phyloP scores from a whole-genome alignment of 53 echinoderm and acorn worm species.

The Arbacia lixula region DNA sequence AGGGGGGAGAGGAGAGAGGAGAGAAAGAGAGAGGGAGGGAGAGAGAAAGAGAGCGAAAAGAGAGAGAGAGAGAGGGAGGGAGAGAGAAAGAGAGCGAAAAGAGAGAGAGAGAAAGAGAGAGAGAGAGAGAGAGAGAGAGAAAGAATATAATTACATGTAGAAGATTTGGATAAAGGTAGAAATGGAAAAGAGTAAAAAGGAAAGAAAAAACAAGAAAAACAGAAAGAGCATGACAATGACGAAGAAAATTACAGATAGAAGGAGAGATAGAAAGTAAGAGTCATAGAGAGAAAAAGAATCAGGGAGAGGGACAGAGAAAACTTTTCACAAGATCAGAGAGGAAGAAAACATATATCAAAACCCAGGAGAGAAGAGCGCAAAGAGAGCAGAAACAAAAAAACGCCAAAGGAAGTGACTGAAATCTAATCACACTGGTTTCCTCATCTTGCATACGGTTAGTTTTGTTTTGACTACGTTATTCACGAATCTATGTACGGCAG shows the following conservation, averaged over 20 bases:
- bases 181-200: background rate
- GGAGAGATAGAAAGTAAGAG: constrained; percentile 2
- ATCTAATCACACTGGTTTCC: background rate
- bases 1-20: background rate
- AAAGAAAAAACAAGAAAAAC: background rate
- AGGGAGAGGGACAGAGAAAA: background rate
- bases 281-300: background rate
- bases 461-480: constrained; percentile 31
- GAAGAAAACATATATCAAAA: no score
- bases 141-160: no score
- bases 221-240: background rate
- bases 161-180: no score
- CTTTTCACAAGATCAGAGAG: no score
- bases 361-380: background rate
- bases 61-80: background rate
- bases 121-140: background rate
- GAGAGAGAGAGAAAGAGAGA: background rate
- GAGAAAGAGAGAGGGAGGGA: background rate
- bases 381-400: background rate
- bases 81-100: no score
- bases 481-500: no score
- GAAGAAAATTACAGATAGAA: background rate
- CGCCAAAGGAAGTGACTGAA: constrained; percentile 24
- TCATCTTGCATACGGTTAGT: background rate
- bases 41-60: background rate